Percentiles rank a stretch among this genome's conserved stretches.
Evolutionary conservation across 1,140 invertebrate genomes (phyloP).

Genomic region (Riptortus pedestris): DNA sequence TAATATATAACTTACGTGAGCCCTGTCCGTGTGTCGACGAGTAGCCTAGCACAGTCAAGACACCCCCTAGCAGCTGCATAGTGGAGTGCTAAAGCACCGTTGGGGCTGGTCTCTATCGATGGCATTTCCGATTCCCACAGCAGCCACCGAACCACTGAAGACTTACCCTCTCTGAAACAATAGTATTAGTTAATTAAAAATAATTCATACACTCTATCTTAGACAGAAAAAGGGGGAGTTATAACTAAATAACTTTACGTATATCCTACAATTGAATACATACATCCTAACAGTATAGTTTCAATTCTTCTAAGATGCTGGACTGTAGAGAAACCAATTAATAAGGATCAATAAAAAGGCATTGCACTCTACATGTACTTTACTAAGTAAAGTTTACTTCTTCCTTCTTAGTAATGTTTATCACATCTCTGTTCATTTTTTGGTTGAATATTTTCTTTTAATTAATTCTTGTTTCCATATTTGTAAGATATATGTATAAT

Average conservation of each 20-base stretch:
- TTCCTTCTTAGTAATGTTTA: too few species aligned
- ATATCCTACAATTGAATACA: neutral
- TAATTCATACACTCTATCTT: neutral
- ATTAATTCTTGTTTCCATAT: too few species aligned
- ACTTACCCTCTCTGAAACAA: constrained; percentile 43
- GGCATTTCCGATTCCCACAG: constrained; percentile 45
- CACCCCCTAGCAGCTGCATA: constrained; percentile 75
- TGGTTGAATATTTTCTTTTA: too few species aligned
- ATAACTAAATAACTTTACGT: too few species aligned
- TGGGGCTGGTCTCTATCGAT: constrained; percentile 42
- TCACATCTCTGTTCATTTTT: too few species aligned
- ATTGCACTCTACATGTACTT: too few species aligned
- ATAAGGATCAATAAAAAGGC: neutral
- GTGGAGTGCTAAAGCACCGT: constrained; percentile 62
- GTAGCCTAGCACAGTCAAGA: constrained; percentile 66
- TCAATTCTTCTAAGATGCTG: neutral
- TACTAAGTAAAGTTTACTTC: too few species aligned
- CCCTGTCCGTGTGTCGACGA: constrained; percentile 62
- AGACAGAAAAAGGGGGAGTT: too few species aligned
- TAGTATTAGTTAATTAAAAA: neutral
- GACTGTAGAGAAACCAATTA: neutral
- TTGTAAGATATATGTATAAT: too few species aligned
- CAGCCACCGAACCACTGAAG: constrained; percentile 47
- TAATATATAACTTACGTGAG: constrained; percentile 65
- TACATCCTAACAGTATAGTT: neutral